Percentiles rank a stretch among this genome's conserved stretches.
These are phyloP conservation scores for Aethina tumida DNA, from an alignment of 1,140 invertebrate species.

Conservation along the genomic window DNA sequence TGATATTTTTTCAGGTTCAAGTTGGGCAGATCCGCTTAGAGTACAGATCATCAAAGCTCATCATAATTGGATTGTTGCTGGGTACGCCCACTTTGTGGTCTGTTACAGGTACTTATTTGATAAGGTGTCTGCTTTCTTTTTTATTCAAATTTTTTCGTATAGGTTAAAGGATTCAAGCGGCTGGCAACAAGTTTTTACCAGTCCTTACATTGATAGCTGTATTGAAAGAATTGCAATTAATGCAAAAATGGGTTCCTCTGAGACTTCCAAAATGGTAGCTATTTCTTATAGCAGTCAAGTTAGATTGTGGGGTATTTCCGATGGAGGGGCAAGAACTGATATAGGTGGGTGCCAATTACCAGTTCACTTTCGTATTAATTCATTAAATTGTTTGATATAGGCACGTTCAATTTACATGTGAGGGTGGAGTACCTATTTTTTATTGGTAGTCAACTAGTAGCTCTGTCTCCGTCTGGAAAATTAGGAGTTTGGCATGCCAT, in stretches of 20 bases:
- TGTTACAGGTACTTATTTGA: constrained; percentile 66
- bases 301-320: constrained; percentile 80
- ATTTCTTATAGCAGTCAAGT: constrained; percentile 80
- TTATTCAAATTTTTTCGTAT: constrained; percentile 21
- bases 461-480: constrained; percentile 87
- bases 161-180: constrained; percentile 91
- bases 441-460: constrained; percentile 93
- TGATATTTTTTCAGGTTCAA: constrained; percentile 39
- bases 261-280: constrained; percentile 74
- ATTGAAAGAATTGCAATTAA: constrained; percentile 92
- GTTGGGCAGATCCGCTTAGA: constrained; percentile 74
- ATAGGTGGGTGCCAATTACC: constrained; percentile 47
- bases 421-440: constrained; percentile 94
- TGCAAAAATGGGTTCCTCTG: constrained; percentile 69
- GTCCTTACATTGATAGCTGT: constrained; percentile 77
- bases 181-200: constrained; percentile 92
- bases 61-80: constrained; percentile 96
- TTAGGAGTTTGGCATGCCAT: constrained; percentile 98
- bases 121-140: constrained; percentile 7
- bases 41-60: constrained; percentile 94
- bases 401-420: constrained; percentile 83
- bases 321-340: constrained; percentile 65
- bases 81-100: constrained; percentile 90
- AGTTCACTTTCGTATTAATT: not conserved
- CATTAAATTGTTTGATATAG: constrained; percentile 34